phyloP scores from a whole-genome alignment of 2,888 invertebrate genomes.

The Cheilosia vernalis region DNA sequence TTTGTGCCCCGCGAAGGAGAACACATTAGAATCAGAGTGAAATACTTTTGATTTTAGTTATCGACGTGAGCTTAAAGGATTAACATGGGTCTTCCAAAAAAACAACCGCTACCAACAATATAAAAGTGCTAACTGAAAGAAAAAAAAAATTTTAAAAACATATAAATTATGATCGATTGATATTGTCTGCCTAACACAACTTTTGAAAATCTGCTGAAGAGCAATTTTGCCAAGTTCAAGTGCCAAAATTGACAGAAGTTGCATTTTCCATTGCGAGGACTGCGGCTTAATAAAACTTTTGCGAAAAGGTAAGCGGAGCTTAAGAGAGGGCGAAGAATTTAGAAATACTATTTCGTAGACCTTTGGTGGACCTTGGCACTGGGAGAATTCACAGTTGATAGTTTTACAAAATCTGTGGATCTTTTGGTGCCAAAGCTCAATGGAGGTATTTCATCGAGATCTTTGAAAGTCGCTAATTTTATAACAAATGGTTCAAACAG shows the following conservation, averaged over 20 bases:
- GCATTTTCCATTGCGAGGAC: conserved; percentile 3
- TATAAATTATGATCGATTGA: conserved; percentile 47
- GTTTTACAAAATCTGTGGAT: conserved; percentile 82
- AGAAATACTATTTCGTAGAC: conserved; percentile 17
- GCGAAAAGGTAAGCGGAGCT: conserved; percentile 48
- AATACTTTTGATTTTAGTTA: conserved; percentile 80
- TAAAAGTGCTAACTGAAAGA: conserved; percentile 34
- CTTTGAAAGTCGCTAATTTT: neutral
- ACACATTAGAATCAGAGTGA: conserved; percentile 71
- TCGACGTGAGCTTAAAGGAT: conserved; percentile 82
- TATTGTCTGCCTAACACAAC: conserved; percentile 3
- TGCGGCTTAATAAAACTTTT: neutral
- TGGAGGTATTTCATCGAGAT: conserved; percentile 39
- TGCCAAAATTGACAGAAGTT: conserved; percentile 44
- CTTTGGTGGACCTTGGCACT: conserved; percentile 83
- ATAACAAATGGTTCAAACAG: too few species aligned
- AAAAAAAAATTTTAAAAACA: neutral
- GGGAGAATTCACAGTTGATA: conserved; percentile 84
- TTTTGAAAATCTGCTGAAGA: conserved; percentile 26
- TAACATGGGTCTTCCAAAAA: conserved; percentile 79
- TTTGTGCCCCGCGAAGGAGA: conserved; percentile 56
- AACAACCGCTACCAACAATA: conserved; percentile 19
- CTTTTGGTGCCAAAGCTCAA: conserved; percentile 84
- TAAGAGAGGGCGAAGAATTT: neutral
- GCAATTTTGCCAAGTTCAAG: conserved; percentile 35